Percentiles rank a stretch among this genome's conserved stretches.
phyloP scores from a whole-genome alignment of 2,888 invertebrate species.

The Alentia gelatinosa region DNA sequence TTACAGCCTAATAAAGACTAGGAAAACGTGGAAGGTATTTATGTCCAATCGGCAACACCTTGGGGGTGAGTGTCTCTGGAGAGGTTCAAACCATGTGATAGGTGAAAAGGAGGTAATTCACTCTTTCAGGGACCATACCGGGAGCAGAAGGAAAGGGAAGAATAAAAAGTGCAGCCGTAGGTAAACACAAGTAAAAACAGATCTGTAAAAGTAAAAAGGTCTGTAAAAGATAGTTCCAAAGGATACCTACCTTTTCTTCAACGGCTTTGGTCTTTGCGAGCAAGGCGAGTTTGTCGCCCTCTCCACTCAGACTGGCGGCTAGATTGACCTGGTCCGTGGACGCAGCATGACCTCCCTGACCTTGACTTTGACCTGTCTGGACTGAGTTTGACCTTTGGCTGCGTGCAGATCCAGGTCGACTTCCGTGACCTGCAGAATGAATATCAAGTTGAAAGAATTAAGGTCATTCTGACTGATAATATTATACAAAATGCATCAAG shows the following conservation, averaged over 20 bases:
- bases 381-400: constrained; percentile 20
- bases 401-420: constrained; percentile 26
- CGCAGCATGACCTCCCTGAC: neutral
- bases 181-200: no score
- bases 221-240: no score
- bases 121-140: no score
- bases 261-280: constrained; percentile 70
- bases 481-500: neutral
- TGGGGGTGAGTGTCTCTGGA: no score
- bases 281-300: constrained; percentile 72
- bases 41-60: no score
- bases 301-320: constrained; percentile 63
- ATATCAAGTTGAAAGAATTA: neutral
- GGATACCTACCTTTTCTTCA: constrained; percentile 74
- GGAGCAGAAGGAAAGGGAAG: no score
- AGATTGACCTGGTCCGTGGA: neutral
- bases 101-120: no score
- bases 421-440: neutral
- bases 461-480: neutral
- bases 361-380: neutral
- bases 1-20: no score
- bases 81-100: no score
- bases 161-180: no score
- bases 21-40: no score
- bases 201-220: no score